Conservation (phyloP, 2,113 vertebrate species). For the Gallinago paraguaiae region DNA sequence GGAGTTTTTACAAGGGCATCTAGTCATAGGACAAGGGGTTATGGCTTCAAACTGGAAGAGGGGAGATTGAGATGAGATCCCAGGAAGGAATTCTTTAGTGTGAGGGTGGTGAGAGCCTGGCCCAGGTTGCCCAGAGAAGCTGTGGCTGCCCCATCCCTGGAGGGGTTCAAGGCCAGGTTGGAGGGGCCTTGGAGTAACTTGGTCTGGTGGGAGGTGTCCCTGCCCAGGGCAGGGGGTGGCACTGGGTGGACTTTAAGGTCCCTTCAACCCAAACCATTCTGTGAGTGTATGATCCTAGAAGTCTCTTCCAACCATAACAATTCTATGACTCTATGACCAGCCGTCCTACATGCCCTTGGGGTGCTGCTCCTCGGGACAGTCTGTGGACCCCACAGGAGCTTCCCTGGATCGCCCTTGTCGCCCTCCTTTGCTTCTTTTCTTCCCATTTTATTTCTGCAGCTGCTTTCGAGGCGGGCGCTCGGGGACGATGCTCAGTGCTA, state of each 20-base stretch:
- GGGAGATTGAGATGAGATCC: not conserved
- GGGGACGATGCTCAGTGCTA: not conserved
- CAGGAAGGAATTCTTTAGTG: not conserved
- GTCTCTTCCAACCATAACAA: not conserved
- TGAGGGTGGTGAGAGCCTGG: not conserved
- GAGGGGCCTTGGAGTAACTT: not conserved
- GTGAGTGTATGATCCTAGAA: not conserved
- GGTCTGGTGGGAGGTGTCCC: not conserved
- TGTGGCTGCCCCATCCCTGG: no score
- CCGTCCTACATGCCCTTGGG: fast-evolving
- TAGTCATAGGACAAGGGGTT: not conserved
- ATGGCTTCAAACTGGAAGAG: not conserved
- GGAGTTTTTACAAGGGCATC: not conserved
- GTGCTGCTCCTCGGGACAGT: not conserved
- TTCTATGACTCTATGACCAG: not conserved
- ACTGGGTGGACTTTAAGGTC: not conserved
- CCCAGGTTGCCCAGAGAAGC: not conserved
- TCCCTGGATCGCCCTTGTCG: not conserved
- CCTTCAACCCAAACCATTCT: not conserved
- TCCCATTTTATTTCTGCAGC: fast-evolving
- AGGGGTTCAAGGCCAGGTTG: not conserved
- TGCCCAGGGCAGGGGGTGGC: not conserved
- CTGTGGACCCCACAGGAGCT: fast-evolving
- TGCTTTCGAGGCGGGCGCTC: fast-evolving
- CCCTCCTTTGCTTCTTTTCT: not conserved